Base-by-base conservation (phyloP, 2,113 vertebrate species). In the Prunella himalayana region DNA sequence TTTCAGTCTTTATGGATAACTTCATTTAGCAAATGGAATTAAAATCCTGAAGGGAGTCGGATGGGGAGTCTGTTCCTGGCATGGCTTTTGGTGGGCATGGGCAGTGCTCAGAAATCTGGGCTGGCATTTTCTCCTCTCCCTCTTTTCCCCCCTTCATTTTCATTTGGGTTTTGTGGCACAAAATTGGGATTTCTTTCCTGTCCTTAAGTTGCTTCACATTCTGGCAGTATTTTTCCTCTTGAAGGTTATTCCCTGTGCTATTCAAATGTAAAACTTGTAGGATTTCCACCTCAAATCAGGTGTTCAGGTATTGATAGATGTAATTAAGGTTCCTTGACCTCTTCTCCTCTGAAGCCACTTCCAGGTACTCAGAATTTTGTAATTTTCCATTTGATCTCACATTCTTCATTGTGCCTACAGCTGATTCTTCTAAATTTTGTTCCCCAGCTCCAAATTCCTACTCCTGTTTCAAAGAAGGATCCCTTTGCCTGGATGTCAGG, bases 101-200 rank as follows among this genome's bases (percentile, higher is more conserved):
- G 33, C 31, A 30, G 44, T 0, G 0, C 53, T 70, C 5, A 1
- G 45, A 49, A 8, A 7, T 61, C 11, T 23, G 50, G 42, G 14
- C 51, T 86, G 47, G 13, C 15, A 9, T 42, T 75, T 50, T 13
- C 9, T 51, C 20, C 22, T 30, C 30, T 68, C 9, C 15, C 3
- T 44, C 3, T 20, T 31, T 30, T 4, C 4, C 5, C 18, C 4
- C 9, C 24, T 18, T 12, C 6, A 11, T 42, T 42, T 35, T 24
- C 2, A 11, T 27, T 19, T 6, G 6, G 27, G 4, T 15, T 51
- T 53, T 23, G 30, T n/a, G 24, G 33, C 7, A 45, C 56, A 69
- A 57, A 50, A 6, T 10, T 0, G 0, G n/a, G 12, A 31, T 70
- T 91, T 86, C 7, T 42, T 76, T 61, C 37, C 35, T 6, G 7